Percentiles rank a stretch among this genome's conserved stretches.
These are phyloP conservation scores for Bradypodion ventrale DNA, from an alignment of 2,797 vertebrate species.

Conservation along the genomic window DNA sequence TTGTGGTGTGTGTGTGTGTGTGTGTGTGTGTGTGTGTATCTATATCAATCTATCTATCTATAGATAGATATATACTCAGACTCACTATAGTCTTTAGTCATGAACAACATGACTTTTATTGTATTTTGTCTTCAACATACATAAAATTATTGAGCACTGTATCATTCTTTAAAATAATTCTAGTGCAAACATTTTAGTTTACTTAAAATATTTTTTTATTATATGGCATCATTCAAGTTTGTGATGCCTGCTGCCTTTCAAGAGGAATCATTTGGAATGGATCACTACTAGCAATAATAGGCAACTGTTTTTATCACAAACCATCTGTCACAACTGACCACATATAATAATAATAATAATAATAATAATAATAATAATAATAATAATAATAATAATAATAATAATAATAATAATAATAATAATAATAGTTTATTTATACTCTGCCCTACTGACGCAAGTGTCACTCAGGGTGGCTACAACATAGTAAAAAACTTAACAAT, in stretches of 20 bases:
- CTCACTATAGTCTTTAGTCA: background rate
- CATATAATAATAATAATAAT: too few species aligned
- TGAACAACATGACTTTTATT: background rate
- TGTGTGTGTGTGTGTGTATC: too few species aligned
- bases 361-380: too few species aligned
- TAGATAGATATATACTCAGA: background rate
- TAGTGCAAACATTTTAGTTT: background rate
- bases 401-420: too few species aligned
- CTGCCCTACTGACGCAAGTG: too few species aligned
- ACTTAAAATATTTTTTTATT: background rate
- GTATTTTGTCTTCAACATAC: background rate
- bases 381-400: too few species aligned
- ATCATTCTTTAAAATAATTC: background rate
- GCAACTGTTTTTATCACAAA: background rate
- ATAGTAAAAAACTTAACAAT: too few species aligned
- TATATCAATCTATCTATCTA: too few species aligned
- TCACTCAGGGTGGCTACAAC: too few species aligned
- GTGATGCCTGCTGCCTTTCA: background rate
- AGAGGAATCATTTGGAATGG: background rate
- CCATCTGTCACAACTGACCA: background rate
- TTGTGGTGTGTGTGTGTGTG: too few species aligned
- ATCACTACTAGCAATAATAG: background rate
- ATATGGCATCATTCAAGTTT: background rate
- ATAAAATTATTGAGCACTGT: background rate
- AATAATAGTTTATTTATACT: too few species aligned